Base-by-base conservation (phyloP, 2,113 vertebrate species). In the Rousettus leschenaultii region DNA sequence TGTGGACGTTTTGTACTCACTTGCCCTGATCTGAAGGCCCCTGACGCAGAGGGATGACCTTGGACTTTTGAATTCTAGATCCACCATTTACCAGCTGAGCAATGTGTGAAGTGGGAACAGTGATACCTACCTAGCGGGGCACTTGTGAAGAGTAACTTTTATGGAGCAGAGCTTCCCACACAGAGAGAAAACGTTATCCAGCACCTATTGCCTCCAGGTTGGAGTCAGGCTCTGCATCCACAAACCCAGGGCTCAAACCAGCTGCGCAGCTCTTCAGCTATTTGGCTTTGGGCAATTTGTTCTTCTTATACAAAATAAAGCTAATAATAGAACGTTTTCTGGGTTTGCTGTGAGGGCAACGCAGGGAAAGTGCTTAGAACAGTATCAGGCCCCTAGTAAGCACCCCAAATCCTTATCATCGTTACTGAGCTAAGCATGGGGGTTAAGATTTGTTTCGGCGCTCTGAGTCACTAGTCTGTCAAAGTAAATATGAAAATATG, bases 261-360 rank as follows among this genome's bases (percentile, higher is more conserved):
- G 35, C 40, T 73, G n/a, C 28, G 13, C 8, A 0, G 7, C 48
- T 89, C 80, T 51, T 61, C 73, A 73, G 28, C 43, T 79, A 22
- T 89, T 77, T 92, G 66, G 88, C 95, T 57, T 92, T 43, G 51
- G 92, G 89, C 79, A 24, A 38, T 96, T 92, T 95, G 75, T 48
- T 87, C 66, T 90, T 91, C 83, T 94, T 90, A 80, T 84, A 84
- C 79, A 97, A 93, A 97, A 87, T 30, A 12, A 19, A 84, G 45
- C 88, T 95, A 97, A 94, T 83, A 80, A 97, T 95, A 97, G 92
- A 95, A 84, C 1, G 6, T 35, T 35, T 35, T 75, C 84, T 21
- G 53, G 74, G 59, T 80, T 94, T 93, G 57, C 91, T 68, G 45
- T 24, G 51, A 92, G 70, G 75, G 59, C 83, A 55, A 91, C 38